Conservation (phyloP, 2,113 vertebrate genomes). For the Baryphthengus martii region DNA sequence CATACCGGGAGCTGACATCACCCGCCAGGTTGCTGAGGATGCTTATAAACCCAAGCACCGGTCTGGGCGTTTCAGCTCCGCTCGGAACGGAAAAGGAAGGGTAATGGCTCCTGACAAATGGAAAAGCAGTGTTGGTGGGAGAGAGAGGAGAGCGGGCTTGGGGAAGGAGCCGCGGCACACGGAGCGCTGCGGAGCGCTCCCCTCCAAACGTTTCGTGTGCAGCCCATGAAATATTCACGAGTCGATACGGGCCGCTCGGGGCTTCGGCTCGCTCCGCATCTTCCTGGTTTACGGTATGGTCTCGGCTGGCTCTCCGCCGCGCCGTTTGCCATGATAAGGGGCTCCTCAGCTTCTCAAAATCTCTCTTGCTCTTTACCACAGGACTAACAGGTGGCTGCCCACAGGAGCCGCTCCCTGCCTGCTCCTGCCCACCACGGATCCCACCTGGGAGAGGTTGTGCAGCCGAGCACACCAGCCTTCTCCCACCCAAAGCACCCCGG, state of each 20-base stretch:
- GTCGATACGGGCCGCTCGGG: neutral
- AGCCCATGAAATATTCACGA: neutral
- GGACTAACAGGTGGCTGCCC: neutral
- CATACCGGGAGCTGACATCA: neutral
- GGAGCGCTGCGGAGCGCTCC: fast-evolving
- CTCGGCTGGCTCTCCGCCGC: neutral
- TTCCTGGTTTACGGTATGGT: neutral
- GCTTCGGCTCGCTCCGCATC: neutral
- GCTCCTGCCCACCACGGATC: too few relatives aligned
- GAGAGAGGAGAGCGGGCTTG: neutral
- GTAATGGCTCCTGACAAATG: neutral
- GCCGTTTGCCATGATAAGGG: neutral
- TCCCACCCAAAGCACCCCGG: neutral
- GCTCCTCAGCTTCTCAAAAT: neutral
- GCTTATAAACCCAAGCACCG: neutral
- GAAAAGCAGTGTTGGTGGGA: neutral
- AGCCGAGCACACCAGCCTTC: neutral
- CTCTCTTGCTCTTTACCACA: fast-evolving
- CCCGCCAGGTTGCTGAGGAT: neutral
- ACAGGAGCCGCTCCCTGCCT: neutral
- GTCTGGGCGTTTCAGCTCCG: neutral
- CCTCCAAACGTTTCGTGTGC: neutral
- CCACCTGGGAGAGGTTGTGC: neutral
- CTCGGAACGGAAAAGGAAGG: neutral
- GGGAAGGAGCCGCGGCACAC: neutral